Percentiles rank a stretch among this genome's conserved stretches.
Conservation (phyloP, 1,140 invertebrate species). For the Panonychus citri region DNA sequence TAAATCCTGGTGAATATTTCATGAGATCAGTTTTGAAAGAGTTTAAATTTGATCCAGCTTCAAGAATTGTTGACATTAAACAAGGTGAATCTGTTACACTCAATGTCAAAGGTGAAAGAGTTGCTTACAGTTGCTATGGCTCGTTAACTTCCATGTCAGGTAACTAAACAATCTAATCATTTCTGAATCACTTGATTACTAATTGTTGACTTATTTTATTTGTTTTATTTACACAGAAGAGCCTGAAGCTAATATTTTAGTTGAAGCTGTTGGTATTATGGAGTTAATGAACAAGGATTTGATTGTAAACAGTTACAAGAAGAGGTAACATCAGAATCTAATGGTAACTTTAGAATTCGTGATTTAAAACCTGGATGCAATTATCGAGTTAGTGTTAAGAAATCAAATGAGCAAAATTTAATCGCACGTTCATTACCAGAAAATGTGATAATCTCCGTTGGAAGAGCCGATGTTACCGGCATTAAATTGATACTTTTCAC, state of each 20-base stretch:
- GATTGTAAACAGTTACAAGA: constrained; percentile 45
- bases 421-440: constrained; percentile 30
- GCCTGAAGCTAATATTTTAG: constrained; percentile 44
- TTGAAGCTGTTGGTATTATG: constrained; percentile 42
- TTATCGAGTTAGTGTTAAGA: constrained; percentile 41
- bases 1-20: constrained; percentile 78
- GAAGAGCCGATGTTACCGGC: constrained; percentile 35
- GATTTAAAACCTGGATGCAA: constrained; percentile 54
- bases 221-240: no score
- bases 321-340: constrained; percentile 51
- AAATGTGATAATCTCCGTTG: constrained; percentile 25
- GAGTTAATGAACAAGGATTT: constrained; percentile 16
- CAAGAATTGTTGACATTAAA: constrained; percentile 53
- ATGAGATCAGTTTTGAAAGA: constrained; percentile 88
- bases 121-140: constrained; percentile 69
- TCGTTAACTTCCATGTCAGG: constrained; percentile 53
- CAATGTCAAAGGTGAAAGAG: constrained; percentile 47
- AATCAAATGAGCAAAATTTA: constrained; percentile 27
- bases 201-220: no score
- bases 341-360: constrained; percentile 57
- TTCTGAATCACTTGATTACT: no score
- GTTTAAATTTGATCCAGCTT: constrained; percentile 68
- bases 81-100: constrained; percentile 54
- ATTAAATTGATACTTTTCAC: constrained; percentile 50
- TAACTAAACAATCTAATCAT: no score